Conservation (phyloP, 2,888 invertebrate genomes). For the Argyresthia goedartella region DNA sequence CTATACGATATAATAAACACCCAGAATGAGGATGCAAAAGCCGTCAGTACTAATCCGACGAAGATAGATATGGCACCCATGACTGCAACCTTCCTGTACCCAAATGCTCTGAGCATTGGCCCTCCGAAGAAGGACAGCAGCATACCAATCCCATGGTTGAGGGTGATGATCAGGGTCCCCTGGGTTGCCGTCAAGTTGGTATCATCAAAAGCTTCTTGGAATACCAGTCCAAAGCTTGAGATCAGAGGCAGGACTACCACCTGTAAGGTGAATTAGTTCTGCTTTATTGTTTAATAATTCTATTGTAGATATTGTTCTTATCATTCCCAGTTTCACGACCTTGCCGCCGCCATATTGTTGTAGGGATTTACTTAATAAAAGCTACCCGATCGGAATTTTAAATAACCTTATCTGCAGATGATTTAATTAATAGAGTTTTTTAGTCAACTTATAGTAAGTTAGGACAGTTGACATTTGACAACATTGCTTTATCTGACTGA, state of each 20-base stretch:
- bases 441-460: too few relatives aligned
- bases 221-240: conserved; percentile 76
- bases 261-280: conserved; percentile 25
- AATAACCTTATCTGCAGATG: too few relatives aligned
- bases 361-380: too few relatives aligned
- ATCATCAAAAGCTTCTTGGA: conserved; percentile 72
- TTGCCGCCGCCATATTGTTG: too few relatives aligned
- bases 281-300: conserved; percentile 7
- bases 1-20: conserved; percentile 76
- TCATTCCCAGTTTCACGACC: too few relatives aligned
- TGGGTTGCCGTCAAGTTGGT: conserved; percentile 72
- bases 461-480: too few relatives aligned
- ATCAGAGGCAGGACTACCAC: conserved; percentile 70
- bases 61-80: conserved; percentile 66
- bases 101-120: conserved; percentile 70
- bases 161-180: conserved; percentile 73
- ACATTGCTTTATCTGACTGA: too few relatives aligned
- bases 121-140: conserved; percentile 75
- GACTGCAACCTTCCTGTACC: conserved; percentile 75
- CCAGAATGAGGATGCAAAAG: conserved; percentile 67
- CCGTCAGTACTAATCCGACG: conserved; percentile 70
- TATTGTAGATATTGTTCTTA: too few relatives aligned
- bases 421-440: too few relatives aligned
- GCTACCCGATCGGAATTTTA: too few relatives aligned
- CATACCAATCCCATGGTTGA: conserved; percentile 78